Conservation (phyloP, 2,797 vertebrate species). For the Florisuga fusca region DNA sequence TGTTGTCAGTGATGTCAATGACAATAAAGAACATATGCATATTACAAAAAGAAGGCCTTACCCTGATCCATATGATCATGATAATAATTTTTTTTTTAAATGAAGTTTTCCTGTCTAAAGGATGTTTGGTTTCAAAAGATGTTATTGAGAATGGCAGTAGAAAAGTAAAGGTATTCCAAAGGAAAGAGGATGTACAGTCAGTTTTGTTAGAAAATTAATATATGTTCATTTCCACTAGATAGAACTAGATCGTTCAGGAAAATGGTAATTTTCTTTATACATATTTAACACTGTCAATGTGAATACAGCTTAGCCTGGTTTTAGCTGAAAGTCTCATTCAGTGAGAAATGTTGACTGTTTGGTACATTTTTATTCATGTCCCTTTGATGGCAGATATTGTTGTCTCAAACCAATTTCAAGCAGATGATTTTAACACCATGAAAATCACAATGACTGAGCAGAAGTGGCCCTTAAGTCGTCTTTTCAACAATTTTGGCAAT, state of each 20-base stretch:
- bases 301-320: neutral
- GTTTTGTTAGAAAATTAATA: conserved; percentile 3
- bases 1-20: neutral
- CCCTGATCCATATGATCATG: neutral
- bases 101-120: neutral
- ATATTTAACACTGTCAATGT: neutral
- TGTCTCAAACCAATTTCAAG: neutral
- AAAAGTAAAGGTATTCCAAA: conserved; percentile 5
- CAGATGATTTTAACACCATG: neutral
- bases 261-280: neutral
- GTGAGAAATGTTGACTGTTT: neutral
- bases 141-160: neutral
- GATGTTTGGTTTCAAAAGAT: neutral
- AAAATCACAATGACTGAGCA: neutral
- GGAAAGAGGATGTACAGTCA: neutral
- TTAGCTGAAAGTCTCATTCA: neutral
- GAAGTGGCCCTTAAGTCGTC: neutral
- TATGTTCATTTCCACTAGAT: neutral
- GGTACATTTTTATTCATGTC: neutral
- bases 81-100: neutral
- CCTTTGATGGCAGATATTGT: neutral
- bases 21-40: neutral
- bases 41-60: neutral
- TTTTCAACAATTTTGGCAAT: neutral
- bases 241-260: neutral